Conservation (phyloP, 2,113 vertebrate species). For the Parus major region DNA sequence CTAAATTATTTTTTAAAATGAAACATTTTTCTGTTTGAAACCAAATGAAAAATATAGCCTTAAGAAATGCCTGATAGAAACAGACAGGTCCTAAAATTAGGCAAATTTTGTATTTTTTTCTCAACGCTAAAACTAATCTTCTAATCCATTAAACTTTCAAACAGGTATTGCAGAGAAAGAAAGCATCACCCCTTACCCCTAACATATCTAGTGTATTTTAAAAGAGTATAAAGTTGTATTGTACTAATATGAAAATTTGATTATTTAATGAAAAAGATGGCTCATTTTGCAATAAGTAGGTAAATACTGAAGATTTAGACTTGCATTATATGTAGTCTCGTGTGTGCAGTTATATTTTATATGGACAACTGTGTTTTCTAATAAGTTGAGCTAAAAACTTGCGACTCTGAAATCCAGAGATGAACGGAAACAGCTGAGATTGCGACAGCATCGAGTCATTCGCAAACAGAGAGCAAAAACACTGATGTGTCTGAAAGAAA, state of each 20-base stretch:
- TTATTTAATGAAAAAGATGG: conserved; percentile 83
- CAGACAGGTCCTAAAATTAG: conserved; percentile 75
- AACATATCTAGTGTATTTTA: conserved; percentile 83
- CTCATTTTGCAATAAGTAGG: conserved; percentile 85
- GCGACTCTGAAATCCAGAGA: conserved; percentile 68
- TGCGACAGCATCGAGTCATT: conserved; percentile 28
- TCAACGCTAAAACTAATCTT: conserved; percentile 78
- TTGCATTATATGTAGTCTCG: conserved; percentile 76
- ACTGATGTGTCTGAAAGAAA: conserved; percentile 59
- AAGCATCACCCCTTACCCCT: conserved; percentile 74
- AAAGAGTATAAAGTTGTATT: conserved; percentile 82
- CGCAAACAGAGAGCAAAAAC: conserved; percentile 50
- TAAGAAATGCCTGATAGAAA: conserved; percentile 80
- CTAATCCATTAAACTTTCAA: conserved; percentile 79
- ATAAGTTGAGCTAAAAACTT: conserved; percentile 62
- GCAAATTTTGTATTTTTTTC: conserved; percentile 78
- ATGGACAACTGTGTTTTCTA: conserved; percentile 74
- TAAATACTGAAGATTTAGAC: conserved; percentile 81
- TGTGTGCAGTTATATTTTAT: conserved; percentile 81
- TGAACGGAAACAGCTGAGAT: conserved; percentile 48
- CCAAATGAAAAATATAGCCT: conserved; percentile 85
- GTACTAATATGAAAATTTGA: conserved; percentile 83
- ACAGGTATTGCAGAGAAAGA: conserved; percentile 79
- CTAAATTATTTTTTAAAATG: conserved; percentile 87
- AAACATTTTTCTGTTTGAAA: conserved; percentile 79